Base-by-base conservation (phyloP, 2,113 vertebrate genomes). In the Lonchura striata region DNA sequence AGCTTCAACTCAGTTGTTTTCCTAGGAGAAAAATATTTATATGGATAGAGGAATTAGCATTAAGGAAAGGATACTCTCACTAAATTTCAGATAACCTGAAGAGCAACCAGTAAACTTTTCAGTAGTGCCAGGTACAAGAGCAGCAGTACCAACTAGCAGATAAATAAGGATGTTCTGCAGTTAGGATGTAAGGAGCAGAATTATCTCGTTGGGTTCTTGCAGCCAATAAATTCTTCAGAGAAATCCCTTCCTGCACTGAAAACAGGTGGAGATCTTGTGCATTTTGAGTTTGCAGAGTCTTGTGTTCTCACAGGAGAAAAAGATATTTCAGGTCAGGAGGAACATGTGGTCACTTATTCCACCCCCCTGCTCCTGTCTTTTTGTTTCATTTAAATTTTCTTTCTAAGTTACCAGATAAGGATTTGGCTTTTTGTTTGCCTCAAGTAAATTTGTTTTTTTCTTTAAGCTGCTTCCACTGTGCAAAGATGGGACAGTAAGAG, bases 131-230 rank as follows among this genome's bases (percentile, higher is more conserved):
- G 27, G 27, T 44, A 53, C 0, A 5, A 86, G 37, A 44, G 41
- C n/a, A 80, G 10, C 15, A 52, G 9, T 24, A 47, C 30, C 24
- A 39, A 15, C 9, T 19, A 44, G 35, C 23, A 77, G 54, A 53
- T 50, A 33, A 63, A 17, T 33, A 35, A 82, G 21, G 17, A 7
- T 25, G 25, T 69, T 83, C 49, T 59, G 12, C 53, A 86, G 14
- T 35, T 39, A 44, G 10, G 9, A 28, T 54, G 2, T 31, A 41
- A 54, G 35, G 23, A 88, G 10, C 19, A 75, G 6, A 13, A 54
- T 1, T 9, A 28, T 20, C 2, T 1, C 42, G 14, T 4, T 64
- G 35, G 11, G 6, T 8, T 3, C 6, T 86, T 4, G 2, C 23
- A 69, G 24, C 24, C 53, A 35, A 42, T 10, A 86, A 82, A 47